Evolutionary conservation across 2,888 invertebrate genomes (phyloP), one percentile per base, ranked within the genome.

Genomic region (Neria commutata): DNA sequence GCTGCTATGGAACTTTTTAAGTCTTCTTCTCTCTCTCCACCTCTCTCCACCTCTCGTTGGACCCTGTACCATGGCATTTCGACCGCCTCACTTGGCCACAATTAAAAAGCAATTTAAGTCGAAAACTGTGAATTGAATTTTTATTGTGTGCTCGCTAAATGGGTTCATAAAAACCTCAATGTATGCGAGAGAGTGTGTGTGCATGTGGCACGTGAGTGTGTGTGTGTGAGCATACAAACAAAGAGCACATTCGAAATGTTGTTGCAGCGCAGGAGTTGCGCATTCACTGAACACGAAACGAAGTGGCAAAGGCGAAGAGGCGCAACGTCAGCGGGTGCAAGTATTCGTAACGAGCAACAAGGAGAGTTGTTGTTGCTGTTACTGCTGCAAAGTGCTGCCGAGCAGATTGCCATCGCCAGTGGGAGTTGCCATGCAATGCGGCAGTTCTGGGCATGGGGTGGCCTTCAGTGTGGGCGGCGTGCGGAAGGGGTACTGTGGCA

Each of bases 31-130:
- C n/a, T n/a, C n/a, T n/a, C n/a, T n/a, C n/a, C n/a, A n/a, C n/a
- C n/a, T n/a, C n/a, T n/a, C n/a, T n/a, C n/a, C n/a, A n/a, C n/a
- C n/a, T n/a, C n/a, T n/a, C n/a, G n/a, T n/a, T n/a, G n/a, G n/a
- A 54, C 53, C 54, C 63, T 58, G 64, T 58, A 52, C 64, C n/a
- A n/a, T n/a, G n/a, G n/a, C n/a, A n/a, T n/a, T n/a, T n/a, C n/a
- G n/a, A n/a, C n/a, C n/a, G n/a, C n/a, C n/a, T n/a, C n/a, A n/a
- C 68, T 68, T 71, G 71, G 68, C 77, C 72, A 72, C 76, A 76
- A 77, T 76, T 76, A 77, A 76, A 73, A 73, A 74, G 73, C 73
- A 72, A 74, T 74, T 73, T 67, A 60, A 62, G 49, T 29, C 14
- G 42, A 42, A 42, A 42, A 42, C 42, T 42, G 17, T 67, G 65